Evolutionary conservation across 2,888 invertebrate genomes (phyloP), one percentile per base, ranked within the genome.

Genomic region (Habrosyne pyritoides): DNA sequence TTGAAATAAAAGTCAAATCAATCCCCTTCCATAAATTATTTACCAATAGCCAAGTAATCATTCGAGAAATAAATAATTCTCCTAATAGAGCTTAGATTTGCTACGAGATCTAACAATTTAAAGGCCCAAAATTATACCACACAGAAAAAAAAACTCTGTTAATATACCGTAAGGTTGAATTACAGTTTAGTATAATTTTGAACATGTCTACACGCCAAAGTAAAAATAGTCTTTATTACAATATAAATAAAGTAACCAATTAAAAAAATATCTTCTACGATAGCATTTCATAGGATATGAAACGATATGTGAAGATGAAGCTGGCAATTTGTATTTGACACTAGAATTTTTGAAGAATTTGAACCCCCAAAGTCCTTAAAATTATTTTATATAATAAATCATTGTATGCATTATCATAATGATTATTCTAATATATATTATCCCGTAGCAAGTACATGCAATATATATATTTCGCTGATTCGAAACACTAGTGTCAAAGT

Each of bases 1-100:
- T 77, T 81, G 82, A 47, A 6, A 21, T 47, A 22, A 22, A 77
- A 73, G 65, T 69, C 28, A 62, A 75, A 77, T 75, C 78, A 67
- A 71, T 54, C 73, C 75, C 69, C 69, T 77, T 80, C 80, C 75
- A 60, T 63, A 47, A 47, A 22, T 22, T 1, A 47, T 22, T 22
- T n/a, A 47, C 47, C 47, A 47, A n/a, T 22, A 47, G 47, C 47
- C 24, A 47, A n/a, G 58, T 47, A 42, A 22, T 21, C 18, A 56
- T 61, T 65, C 62, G 62, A 63, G 66, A 60, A 47, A 56, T 28
- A 28, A 42, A 50, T 33, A 58, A 33, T 46, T 36, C 30, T 28
- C 53, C 33, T 51, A 48, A 53, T 46, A 53, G 8, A 49, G 14
- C 46, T 59, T 53, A 50, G 51, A 56, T 49, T 53, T 33, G 53